Evolutionary conservation across 2,888 invertebrate genomes (phyloP), one percentile per base, ranked within the genome.

Genomic region (Pegoplata infirma): DNA sequence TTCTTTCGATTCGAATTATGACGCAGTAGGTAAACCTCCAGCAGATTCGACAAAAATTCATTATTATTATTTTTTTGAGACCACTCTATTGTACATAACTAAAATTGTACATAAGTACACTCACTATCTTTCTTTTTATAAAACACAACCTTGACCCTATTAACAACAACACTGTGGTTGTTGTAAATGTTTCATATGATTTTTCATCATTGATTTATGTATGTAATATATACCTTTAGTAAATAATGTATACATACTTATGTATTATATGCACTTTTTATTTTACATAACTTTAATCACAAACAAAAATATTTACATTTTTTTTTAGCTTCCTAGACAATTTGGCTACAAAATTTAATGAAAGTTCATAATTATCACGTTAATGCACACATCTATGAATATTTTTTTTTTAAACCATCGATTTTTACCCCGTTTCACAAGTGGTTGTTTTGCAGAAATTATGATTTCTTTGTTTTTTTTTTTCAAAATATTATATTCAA

Each of bases 121-220:
- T n/a, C n/a, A n/a, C 17, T 21, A 3, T 58, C 6, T 68, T 25
- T 25, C 49, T 64, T 64, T 64, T 21, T 61, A 55, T 56, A 61
- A 32, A 58, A 51, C n/a, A 23, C 47, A 78, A 78, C 77, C 77
- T 78, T 78, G 77, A 73, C 77, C 77, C 68, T 59, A 56, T 63
- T 77, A 75, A 21, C 17, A 28, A 40, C 12, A 40, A 5, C 36
- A 32, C 10, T 32, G 32, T 10, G 56, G 56, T 40, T 55, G 56
- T 40, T 55, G 14, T 55, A 36, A 8, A 32, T 32, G n/a, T 25
- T 25, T 25, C 25, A 6, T 25, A 25, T 25, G 6, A 14, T 56
- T n/a, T 21, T 59, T 46, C 46, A 36, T n/a, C 59, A 59, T 59
- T 59, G 59, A 46, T 59, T 59, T 55, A 32, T 58, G 56, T 56